Evolutionary conservation across 2,888 invertebrate genomes (phyloP), one percentile per base, ranked within the genome.

Genomic region (Leucoptera coffeella): DNA sequence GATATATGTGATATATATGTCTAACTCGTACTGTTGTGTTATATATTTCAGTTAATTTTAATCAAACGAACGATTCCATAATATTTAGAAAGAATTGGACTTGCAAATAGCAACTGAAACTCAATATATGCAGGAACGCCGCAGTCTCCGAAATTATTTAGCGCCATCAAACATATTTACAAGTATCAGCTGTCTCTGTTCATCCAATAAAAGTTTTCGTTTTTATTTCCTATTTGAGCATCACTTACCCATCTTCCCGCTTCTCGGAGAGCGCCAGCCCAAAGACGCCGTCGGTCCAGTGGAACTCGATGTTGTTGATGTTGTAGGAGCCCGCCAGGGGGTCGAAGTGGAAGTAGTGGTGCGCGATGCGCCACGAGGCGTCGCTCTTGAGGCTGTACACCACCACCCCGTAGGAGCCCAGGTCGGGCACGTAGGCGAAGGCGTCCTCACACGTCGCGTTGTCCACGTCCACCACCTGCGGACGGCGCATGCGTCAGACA

Each of bases 221-320:
- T n/a, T n/a, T n/a, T n/a, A n/a, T n/a, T n/a, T n/a, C n/a, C n/a
- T n/a, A n/a, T n/a, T n/a, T n/a, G n/a, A 17, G 17, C 9, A 17
- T 7, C 17, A 17, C 56, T 51, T 35, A 67, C 65, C 73, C 71
- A 36, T 75, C 65, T 1, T 41, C 41, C 21, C 62, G 60, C 1
- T 48, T 40, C 2, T 60, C 59, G 2, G 75, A 77, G 22, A 85
- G 50, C 11, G 84, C 80, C 29, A 83, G 48, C 4, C 84, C 82
- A 31, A 86, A 85, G 0, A 87, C 64, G 1, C 87, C 86, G 45
- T 87, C 86, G 6, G 79, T 81, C 85, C 85, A 86, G 45, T 83
- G 85, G 73, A 86, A 87, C 38, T 82, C 78, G 4, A 84, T 69
- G 1, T 85, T 85, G 9, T 78, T 83, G 10, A 87, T 75, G 37